phyloP scores from a whole-genome alignment of 2,797 vertebrate genomes.

The Pseudocheirus occidentalis region DNA sequence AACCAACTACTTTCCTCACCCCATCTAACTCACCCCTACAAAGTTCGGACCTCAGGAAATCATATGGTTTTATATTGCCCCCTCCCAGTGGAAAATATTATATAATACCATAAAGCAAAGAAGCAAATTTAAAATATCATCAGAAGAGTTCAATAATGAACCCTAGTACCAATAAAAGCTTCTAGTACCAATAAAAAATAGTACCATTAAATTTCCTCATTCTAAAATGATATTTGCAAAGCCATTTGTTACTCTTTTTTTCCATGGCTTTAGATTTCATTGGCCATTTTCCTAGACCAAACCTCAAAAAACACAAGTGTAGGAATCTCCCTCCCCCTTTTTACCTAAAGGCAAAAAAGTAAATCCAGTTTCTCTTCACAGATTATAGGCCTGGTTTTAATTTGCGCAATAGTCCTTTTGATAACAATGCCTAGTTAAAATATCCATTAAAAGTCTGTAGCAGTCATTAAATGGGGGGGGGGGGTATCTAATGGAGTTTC shows the following conservation, averaged over 20 bases:
- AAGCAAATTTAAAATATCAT: neutral
- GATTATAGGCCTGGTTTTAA: slow-evolving; percentile 82
- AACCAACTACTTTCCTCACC: neutral
- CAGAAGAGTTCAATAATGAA: neutral
- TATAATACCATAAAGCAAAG: neutral
- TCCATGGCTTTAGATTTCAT: neutral
- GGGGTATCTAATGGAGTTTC: slow-evolving; percentile 83
- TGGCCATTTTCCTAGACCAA: neutral
- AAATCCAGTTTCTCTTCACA: slow-evolving; percentile 83
- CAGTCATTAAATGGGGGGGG: slow-evolving; percentile 82
- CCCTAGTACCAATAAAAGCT: neutral
- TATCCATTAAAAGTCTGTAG: slow-evolving; percentile 85
- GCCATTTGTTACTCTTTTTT: accelerated
- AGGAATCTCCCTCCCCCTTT: slow-evolving; percentile 33
- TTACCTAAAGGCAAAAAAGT: slow-evolving; percentile 77
- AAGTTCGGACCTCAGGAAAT: neutral
- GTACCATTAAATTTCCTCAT: neutral
- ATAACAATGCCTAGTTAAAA: slow-evolving; percentile 86
- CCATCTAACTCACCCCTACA: neutral
- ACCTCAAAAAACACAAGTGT: slow-evolving; percentile 46
- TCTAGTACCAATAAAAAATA: neutral
- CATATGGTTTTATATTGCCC: accelerated
- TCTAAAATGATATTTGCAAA: neutral
- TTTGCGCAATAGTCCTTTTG: slow-evolving; percentile 85
- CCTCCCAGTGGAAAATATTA: accelerated